Evolutionary conservation across 2,888 invertebrate species (phyloP).

Genomic region (Thecophora atra): DNA sequence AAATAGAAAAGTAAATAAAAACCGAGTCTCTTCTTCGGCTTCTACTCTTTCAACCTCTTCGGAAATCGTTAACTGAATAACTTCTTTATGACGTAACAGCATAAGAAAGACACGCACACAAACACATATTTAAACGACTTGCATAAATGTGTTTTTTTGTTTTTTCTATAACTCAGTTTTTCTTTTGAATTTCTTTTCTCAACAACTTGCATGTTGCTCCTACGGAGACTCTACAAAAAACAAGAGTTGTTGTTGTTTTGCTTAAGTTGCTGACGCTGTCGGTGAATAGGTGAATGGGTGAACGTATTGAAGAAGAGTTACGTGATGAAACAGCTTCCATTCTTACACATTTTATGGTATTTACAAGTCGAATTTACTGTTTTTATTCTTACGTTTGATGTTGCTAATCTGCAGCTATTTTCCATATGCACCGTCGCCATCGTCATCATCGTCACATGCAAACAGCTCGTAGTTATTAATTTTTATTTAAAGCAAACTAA

Average conservation of each 20-base stretch:
- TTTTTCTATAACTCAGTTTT: neutral
- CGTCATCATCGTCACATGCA: constrained; percentile 21
- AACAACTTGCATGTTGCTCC: neutral
- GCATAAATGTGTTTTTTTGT: constrained; percentile 1
- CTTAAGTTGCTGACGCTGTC: neutral
- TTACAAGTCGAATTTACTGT: neutral
- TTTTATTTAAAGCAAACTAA: constrained; percentile 8
- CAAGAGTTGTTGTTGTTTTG: neutral
- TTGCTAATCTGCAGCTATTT: neutral
- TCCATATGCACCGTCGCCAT: neutral
- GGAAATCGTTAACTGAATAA: constrained; percentile 3
- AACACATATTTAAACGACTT: neutral
- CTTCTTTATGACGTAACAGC: constrained; percentile 14
- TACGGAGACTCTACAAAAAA: neutral
- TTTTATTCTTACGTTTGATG: neutral
- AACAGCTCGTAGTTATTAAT: constrained; percentile 27
- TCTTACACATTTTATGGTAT: constrained; percentile 3
- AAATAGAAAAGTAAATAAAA: no score
- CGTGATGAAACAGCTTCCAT: neutral
- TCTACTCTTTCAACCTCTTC: no score
- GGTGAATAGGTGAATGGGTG: neutral
- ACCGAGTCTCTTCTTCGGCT: no score
- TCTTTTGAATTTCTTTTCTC: neutral
- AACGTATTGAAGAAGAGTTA: neutral
- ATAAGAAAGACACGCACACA: constrained; percentile 13